Conservation (phyloP, 1,140 invertebrate genomes). For the Mamestra configurata region DNA sequence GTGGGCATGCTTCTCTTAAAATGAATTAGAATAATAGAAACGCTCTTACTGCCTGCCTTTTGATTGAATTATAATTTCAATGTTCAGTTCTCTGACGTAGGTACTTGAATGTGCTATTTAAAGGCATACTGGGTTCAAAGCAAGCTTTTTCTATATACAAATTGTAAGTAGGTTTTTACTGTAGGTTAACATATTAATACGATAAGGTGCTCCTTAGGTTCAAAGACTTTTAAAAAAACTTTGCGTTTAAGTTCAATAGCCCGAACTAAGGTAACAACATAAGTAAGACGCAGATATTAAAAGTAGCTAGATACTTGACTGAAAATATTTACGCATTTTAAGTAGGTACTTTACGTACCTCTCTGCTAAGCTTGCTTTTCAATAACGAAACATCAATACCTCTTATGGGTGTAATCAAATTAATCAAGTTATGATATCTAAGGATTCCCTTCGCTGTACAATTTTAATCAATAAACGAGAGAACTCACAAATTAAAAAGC, state of each 20-base stretch:
- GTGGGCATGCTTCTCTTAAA: slow-evolving; percentile 34
- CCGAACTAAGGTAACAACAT: no score
- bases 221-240: no score
- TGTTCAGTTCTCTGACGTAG: neutral
- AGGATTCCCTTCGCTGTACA: slow-evolving; percentile 18
- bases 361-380: neutral
- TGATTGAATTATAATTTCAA: slow-evolving; percentile 44
- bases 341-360: neutral
- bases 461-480: slow-evolving; percentile 26
- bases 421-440: slow-evolving; percentile 19
- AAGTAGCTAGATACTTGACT: no score
- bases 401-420: slow-evolving; percentile 5
- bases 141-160: no score
- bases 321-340: neutral
- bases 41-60: slow-evolving; percentile 14
- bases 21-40: slow-evolving; percentile 50
- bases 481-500: slow-evolving; percentile 68
- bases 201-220: no score
- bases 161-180: no score
- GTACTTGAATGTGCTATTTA: neutral
- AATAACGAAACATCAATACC: slow-evolving; percentile 6
- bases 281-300: no score
- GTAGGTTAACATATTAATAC: no score
- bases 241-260: no score
- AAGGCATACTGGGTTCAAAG: no score